Evolutionary conservation across 2,888 invertebrate species (phyloP).

Genomic region (Eumacrocentrus americanus): DNA sequence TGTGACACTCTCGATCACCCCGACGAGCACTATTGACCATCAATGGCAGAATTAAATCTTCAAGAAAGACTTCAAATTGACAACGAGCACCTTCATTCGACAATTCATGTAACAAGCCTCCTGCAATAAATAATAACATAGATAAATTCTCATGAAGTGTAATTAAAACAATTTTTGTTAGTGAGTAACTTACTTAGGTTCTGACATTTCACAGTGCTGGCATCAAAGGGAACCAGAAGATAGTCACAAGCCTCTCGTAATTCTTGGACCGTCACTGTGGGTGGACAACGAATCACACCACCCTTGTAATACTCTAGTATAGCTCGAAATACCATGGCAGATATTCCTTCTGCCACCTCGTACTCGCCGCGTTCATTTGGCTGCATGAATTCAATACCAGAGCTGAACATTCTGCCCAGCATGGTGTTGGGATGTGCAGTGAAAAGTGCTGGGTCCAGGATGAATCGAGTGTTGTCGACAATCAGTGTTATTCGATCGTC

Average conservation of each 20-base stretch:
- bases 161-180: no score
- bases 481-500: slow-evolving; percentile 88
- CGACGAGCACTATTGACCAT: slow-evolving; percentile 94
- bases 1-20: slow-evolving; percentile 97
- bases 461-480: slow-evolving; percentile 93
- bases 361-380: slow-evolving; percentile 97
- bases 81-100: slow-evolving; percentile 99
- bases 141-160: no score
- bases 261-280: slow-evolving; percentile 94
- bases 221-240: slow-evolving; percentile 95
- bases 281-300: slow-evolving; percentile 92
- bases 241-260: slow-evolving; percentile 98
- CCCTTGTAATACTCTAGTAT: slow-evolving; percentile 94
- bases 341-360: slow-evolving; percentile 96
- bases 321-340: slow-evolving; percentile 92
- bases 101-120: slow-evolving; percentile 94
- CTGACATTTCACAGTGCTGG: slow-evolving; percentile 92
- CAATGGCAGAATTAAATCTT: slow-evolving; percentile 91
- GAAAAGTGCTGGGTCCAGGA: slow-evolving; percentile 91
- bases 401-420: slow-evolving; percentile 98
- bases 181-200: slow-evolving; percentile 88
- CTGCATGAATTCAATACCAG: slow-evolving; percentile 88
- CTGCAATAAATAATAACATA: no score
- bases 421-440: slow-evolving; percentile 97
- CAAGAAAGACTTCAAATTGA: slow-evolving; percentile 95